These are phyloP conservation scores for Eulithis testata DNA, from an alignment of 2,888 invertebrate genomes.

Conservation along the genomic window DNA sequence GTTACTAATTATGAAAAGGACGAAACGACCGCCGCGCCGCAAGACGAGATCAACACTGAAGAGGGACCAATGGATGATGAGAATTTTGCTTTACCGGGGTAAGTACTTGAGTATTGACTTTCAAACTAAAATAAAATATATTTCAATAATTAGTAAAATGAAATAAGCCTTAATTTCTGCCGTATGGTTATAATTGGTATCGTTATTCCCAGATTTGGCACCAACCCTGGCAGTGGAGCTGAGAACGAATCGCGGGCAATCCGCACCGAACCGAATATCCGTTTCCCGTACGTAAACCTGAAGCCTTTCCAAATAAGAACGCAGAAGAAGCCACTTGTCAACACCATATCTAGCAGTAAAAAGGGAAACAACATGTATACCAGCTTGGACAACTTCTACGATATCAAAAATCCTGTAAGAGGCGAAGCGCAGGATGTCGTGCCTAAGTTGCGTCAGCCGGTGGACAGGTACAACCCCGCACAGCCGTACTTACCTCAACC, in stretches of 20 bases:
- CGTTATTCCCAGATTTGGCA: constrained; percentile 66
- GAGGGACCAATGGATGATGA: constrained; percentile 56
- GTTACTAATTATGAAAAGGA: constrained; percentile 47
- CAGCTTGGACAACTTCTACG: constrained; percentile 68
- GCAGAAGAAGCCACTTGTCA: constrained; percentile 53
- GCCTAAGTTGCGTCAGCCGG: constrained; percentile 51
- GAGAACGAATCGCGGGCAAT: constrained; percentile 80
- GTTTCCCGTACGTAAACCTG: constrained; percentile 75
- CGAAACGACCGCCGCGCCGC: constrained; percentile 26
- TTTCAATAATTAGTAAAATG: too few relatives aligned
- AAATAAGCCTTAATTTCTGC: not conserved
- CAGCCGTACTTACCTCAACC: constrained; percentile 74
- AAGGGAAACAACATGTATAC: constrained; percentile 67
- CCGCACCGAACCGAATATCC: constrained; percentile 70
- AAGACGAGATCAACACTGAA: constrained; percentile 33
- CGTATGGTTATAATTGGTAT: not conserved
- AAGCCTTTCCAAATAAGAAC: constrained; percentile 77
- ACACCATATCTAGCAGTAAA: constrained; percentile 56
- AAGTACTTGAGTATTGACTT: constrained; percentile 50
- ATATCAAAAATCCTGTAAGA: constrained; percentile 68
- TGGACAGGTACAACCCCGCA: constrained; percentile 81
- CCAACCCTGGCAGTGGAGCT: constrained; percentile 69
- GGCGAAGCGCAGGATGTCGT: constrained; percentile 74
- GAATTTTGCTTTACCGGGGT: constrained; percentile 78
- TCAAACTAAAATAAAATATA: not conserved